Evolutionary conservation across 2,888 invertebrate genomes (phyloP).

Genomic region (Bursaphelenchus okinawaensis): DNA sequence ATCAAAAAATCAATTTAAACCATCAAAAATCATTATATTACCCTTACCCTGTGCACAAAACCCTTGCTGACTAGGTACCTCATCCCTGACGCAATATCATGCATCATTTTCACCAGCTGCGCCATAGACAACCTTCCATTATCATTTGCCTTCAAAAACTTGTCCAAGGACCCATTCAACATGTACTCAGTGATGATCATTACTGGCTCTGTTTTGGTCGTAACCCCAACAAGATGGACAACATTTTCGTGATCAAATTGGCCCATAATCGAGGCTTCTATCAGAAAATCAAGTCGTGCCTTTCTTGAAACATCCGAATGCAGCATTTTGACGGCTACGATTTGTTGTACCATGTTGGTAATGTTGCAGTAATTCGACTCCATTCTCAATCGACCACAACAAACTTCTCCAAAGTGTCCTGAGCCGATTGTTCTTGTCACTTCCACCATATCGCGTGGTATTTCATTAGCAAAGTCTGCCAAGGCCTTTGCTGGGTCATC

Average conservation of each 20-base stretch:
- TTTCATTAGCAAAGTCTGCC: constrained; percentile 92
- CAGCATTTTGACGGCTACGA: constrained; percentile 60
- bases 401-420: constrained; percentile 98
- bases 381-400: constrained; percentile 74
- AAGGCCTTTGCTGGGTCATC: constrained; percentile 99
- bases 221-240: constrained; percentile 73
- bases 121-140: constrained; percentile 69
- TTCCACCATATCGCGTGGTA: constrained; percentile 91
- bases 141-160: constrained; percentile 88
- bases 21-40: too few species aligned
- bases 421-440: constrained; percentile 98
- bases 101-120: constrained; percentile 89
- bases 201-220: constrained; percentile 43
- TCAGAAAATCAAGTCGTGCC: constrained; percentile 91
- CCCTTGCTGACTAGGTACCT: constrained; percentile 98
- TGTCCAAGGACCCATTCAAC: constrained; percentile 97
- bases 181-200: constrained; percentile 86
- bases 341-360: constrained; percentile 21
- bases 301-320: constrained; percentile 83
- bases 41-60: constrained; percentile 81
- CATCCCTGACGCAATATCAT: constrained; percentile 97
- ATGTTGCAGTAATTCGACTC: constrained; percentile 28
- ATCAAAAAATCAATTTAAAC: too few species aligned
- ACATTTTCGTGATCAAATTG: constrained; percentile 99
- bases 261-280: constrained; percentile 97